These are phyloP conservation scores for Plagodis dolabraria DNA, from an alignment of 2,888 invertebrate genomes.

Conservation along the genomic window DNA sequence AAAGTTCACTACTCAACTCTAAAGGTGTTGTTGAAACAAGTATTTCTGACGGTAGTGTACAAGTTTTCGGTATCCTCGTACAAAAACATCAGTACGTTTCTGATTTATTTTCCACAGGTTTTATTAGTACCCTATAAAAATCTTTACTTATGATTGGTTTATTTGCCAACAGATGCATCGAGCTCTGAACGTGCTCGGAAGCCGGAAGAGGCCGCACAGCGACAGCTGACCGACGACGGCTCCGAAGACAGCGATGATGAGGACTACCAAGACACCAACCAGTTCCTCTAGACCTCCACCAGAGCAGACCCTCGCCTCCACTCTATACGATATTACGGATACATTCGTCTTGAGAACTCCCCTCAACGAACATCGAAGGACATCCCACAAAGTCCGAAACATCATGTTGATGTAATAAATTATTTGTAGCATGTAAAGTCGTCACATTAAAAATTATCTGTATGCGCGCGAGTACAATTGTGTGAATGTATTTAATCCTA, in stretches of 20 bases:
- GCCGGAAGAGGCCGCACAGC: constrained; percentile 69
- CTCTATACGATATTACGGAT: constrained; percentile 3
- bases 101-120: too few species aligned
- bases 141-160: neutral
- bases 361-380: constrained; percentile 37
- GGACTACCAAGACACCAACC: constrained; percentile 78
- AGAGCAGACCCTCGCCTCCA: neutral
- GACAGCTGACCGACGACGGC: constrained; percentile 81
- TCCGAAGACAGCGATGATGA: constrained; percentile 76
- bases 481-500: constrained; percentile 81
- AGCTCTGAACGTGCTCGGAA: constrained; percentile 69
- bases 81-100: too few species aligned
- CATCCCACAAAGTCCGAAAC: constrained; percentile 29
- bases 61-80: too few species aligned
- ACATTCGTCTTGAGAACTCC: constrained; percentile 21
- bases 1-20: too few species aligned
- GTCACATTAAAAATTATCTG: constrained; percentile 59
- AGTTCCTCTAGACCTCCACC: constrained; percentile 63
- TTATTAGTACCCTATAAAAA: neutral
- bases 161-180: constrained; percentile 71
- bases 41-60: too few species aligned
- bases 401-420: constrained; percentile 50
- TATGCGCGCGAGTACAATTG: constrained; percentile 67
- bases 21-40: too few species aligned
- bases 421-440: constrained; percentile 59